A percentile compares a stretch with the other conserved stretches of the same genome.
Conservation (phyloP, 2,797 vertebrate genomes). For the Notamacropus eugenii region DNA sequence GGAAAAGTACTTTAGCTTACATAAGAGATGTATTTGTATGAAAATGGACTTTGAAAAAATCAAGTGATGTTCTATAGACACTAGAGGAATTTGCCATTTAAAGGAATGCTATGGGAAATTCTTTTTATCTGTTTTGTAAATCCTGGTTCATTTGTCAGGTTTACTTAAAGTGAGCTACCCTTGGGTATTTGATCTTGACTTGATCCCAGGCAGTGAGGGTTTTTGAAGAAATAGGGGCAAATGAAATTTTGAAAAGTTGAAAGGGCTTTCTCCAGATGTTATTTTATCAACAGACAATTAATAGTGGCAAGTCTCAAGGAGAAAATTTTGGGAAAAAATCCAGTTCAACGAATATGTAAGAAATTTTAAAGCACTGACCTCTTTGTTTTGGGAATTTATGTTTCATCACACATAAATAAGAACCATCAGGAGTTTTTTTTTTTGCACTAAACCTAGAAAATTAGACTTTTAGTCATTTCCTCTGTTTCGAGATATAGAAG, state of each 20-base stretch:
- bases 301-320: not conserved
- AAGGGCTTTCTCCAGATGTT: slow-evolving; percentile 1
- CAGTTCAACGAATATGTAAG: not conserved
- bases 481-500: not conserved
- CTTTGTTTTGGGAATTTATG: not conserved
- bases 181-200: slow-evolving; percentile 9
- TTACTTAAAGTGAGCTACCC: slow-evolving; percentile 40
- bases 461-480: slow-evolving; percentile 48
- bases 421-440: slow-evolving; percentile 12
- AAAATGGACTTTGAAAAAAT: not conserved
- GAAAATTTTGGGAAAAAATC: not conserved
- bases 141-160: not conserved
- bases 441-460: slow-evolving; percentile 6
- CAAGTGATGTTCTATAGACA: not conserved
- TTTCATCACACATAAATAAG: not conserved
- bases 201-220: not conserved
- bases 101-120: not conserved
- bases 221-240: slow-evolving; percentile 42
- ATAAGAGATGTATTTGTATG: not conserved
- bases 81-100: not conserved
- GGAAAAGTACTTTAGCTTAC: not conserved
- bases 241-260: slow-evolving; percentile 27
- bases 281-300: slow-evolving; percentile 12
- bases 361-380: not conserved
- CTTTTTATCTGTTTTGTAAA: not conserved